Base-by-base conservation (phyloP, 2,888 invertebrate genomes). In the Tetragnatha montana region DNA sequence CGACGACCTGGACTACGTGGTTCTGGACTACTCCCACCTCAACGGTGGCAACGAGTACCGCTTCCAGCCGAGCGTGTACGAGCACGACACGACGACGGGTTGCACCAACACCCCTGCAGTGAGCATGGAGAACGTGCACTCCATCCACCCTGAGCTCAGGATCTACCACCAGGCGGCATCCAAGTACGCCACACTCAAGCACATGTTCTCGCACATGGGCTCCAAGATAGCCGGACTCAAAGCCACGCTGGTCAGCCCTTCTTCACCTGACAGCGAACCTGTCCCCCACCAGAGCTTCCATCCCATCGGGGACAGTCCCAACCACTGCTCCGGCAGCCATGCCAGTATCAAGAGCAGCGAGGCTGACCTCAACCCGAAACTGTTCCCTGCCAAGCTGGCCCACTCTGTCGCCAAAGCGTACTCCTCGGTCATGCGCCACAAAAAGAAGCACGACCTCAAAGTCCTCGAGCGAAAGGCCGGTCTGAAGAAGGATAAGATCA, bases 141-240 rank as follows among this genome's bases (percentile, higher is more conserved):
- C 93, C 94, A 88, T 95, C 94, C 96, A 96, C 92, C 97, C 97
- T 0, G 96, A 96, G 92, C 96, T 97, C 93, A 96, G 96, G 93
- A 96, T 96, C 92, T 96, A 96, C 92, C 91, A 92, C 12, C 95
- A 96, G 91, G 95, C 96, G 76, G 95, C 95, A 35, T 93, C 93
- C 21, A 92, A 92, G 91, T 93, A 91, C 76, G 71, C 93, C 85
- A 93, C 93, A 47, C 92, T 93, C 85, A 92, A 92, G 78, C 92
- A 92, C 82, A 92, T 93, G 81, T 92, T 93, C 70, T 91, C 92
- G 35, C 93, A 92, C 84, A 93, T 93, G 90, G 91, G 92, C 47
- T 91, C 91, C 50, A 91, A 91, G 84, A 88, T 91, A 73, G 91
- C 91, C 70, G 91, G 89, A 8, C 73, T 91, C 1, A 91, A 90